Conservation (phyloP, 37 sponge, comb jelly and placozoan genomes). For the Lycopodina hypogea region DNA sequence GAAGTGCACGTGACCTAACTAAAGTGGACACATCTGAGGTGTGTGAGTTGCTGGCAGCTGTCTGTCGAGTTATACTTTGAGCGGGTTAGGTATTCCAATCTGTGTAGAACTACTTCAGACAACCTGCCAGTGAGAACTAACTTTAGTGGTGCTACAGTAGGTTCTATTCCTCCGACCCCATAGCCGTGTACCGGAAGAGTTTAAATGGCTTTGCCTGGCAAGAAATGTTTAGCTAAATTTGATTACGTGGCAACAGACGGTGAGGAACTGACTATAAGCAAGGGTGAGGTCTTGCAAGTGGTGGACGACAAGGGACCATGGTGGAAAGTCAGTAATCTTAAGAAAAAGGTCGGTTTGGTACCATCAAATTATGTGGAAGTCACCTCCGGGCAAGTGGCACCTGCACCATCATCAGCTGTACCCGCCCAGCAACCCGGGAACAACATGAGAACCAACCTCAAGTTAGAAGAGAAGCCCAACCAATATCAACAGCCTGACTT, state of each 20-base stretch:
- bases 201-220: background rate
- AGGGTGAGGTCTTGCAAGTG: slow-evolving; percentile 67
- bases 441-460: slow-evolving; percentile 7
- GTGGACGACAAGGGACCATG: slow-evolving; percentile 62
- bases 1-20: too few relatives aligned
- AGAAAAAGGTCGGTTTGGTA: slow-evolving; percentile 61
- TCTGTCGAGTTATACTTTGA: too few relatives aligned
- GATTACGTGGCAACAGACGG: slow-evolving; percentile 72
- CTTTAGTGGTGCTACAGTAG: too few relatives aligned
- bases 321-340: slow-evolving; percentile 83
- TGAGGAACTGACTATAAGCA: slow-evolving; percentile 79
- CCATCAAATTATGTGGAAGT: slow-evolving; percentile 81
- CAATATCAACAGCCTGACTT: slow-evolving; percentile 76
- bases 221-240: slow-evolving; percentile 52
- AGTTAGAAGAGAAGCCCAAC: slow-evolving; percentile 29
- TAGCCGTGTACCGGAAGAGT: too few relatives aligned
- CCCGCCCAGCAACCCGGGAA: background rate
- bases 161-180: too few relatives aligned
- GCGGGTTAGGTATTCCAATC: too few relatives aligned
- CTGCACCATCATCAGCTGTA: background rate
- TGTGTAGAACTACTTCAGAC: too few relatives aligned
- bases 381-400: background rate
- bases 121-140: too few relatives aligned
- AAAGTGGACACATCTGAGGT: too few relatives aligned
- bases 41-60: too few relatives aligned